Conservation (phyloP, 2,797 vertebrate species). For the Acanthopagrus latus region DNA sequence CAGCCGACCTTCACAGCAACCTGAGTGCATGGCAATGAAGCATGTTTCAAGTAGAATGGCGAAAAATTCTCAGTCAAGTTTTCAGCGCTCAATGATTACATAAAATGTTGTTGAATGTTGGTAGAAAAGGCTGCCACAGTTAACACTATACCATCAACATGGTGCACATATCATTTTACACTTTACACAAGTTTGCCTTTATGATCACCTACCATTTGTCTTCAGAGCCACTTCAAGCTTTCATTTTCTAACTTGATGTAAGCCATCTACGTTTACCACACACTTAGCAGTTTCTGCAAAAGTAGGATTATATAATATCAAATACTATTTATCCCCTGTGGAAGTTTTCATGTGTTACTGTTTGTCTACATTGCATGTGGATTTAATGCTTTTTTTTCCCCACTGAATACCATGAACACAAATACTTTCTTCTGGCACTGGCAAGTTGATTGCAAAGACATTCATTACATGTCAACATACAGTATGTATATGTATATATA, state of each 20-base stretch:
- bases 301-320: not conserved
- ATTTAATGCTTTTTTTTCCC: not conserved
- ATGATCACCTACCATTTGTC: too few species aligned
- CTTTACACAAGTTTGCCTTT: too few species aligned
- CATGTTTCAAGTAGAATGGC: not conserved
- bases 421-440: not conserved
- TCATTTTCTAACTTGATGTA: too few species aligned
- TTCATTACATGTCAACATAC: not conserved
- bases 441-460: not conserved
- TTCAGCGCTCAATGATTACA: not conserved
- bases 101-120: not conserved
- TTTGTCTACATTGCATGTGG: not conserved
- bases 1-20: conserved; percentile 85
- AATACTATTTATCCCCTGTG: not conserved
- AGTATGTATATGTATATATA: not conserved
- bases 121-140: too few species aligned
- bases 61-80: not conserved
- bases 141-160: too few species aligned
- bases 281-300: too few species aligned
- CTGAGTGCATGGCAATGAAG: conserved; percentile 29
- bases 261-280: too few species aligned
- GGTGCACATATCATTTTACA: too few species aligned
- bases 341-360: not conserved
- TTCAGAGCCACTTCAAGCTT: too few species aligned
- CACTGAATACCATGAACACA: too few species aligned